A percentile compares a stretch with the other conserved stretches of the same genome.
phyloP scores from a whole-genome alignment of 30 jellyfish, hydroid and myxozoan species.

The Phacellophora camtschatica region DNA sequence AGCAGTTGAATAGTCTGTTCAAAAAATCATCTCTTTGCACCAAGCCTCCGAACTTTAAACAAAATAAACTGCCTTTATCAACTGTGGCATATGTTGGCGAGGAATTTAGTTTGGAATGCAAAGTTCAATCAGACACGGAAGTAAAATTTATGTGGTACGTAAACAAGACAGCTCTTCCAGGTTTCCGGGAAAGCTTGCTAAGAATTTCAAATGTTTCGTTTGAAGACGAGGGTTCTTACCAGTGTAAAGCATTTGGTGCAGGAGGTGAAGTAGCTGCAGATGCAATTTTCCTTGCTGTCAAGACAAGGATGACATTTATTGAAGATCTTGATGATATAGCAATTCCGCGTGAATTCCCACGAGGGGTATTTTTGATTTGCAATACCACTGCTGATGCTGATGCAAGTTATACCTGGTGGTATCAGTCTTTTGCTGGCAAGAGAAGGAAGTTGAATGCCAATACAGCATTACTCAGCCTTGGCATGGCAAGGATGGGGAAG shows the following conservation, averaged over 20 bases:
- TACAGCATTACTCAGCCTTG: conserved; percentile 37
- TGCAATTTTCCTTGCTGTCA: conserved; percentile 54
- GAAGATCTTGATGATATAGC: conserved; percentile 65
- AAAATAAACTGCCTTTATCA: conserved; percentile 10
- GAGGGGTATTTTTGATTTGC: conserved; percentile 42
- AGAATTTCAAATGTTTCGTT: conserved; percentile 13
- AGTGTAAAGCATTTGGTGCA: conserved; percentile 54
- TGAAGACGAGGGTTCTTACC: conserved; percentile 76
- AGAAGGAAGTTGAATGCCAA: conserved; percentile 1
- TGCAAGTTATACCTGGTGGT: conserved; percentile 68
- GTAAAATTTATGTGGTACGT: conserved; percentile 64
- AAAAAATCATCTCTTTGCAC: conserved; percentile 48
- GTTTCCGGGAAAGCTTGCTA: conserved; percentile 16
- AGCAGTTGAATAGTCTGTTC: background rate
- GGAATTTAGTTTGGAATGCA: conserved; percentile 53
- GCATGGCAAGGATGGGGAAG: background rate
- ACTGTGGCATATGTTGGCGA: conserved; percentile 71
- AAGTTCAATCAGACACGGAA: conserved; percentile 9
- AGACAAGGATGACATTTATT: background rate
- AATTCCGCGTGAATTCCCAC: conserved; percentile 8
- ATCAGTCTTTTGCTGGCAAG: conserved; percentile 31
- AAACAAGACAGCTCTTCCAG: conserved; percentile 76
- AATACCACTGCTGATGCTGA: conserved; percentile 63
- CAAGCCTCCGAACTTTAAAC: conserved; percentile 40
- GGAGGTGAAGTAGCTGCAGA: conserved; percentile 44